Evolutionary conservation across 2,113 vertebrate genomes (phyloP).

Genomic region (Lepus timidus): DNA sequence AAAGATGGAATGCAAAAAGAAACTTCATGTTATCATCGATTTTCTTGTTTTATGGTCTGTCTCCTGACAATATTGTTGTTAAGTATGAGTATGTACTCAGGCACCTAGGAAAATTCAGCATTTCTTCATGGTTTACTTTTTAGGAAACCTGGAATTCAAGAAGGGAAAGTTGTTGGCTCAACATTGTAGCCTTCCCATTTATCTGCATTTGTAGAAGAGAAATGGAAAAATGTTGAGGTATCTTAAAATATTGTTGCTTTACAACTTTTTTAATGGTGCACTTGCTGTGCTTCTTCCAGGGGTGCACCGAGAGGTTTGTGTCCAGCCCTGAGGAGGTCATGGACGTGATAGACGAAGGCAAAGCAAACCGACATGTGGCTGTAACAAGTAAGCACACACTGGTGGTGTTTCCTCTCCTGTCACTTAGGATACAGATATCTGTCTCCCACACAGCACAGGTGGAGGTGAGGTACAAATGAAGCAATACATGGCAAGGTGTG

Average conservation of each 20-base stretch:
- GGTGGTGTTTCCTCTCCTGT: not conserved
- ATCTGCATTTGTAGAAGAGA: not conserved
- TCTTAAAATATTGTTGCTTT: slow-evolving; percentile 29
- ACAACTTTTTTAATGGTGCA: not conserved
- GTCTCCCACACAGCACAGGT: accelerated
- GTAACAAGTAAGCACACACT: slow-evolving; percentile 93
- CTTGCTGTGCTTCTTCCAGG: slow-evolving; percentile 85
- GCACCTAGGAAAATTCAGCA: not conserved
- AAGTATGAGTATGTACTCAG: not conserved
- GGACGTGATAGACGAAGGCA: slow-evolving; percentile 98
- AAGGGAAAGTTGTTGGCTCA: not conserved
- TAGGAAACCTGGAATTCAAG: slow-evolving; percentile 37
- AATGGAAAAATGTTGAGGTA: not conserved
- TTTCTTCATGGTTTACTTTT: slow-evolving; percentile 6
- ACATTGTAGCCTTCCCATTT: not conserved
- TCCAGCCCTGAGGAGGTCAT: slow-evolving; percentile 98
- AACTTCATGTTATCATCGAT: slow-evolving; percentile 15
- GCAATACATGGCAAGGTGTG: not conserved
- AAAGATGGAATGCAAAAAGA: not conserved
- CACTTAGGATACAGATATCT: not conserved
- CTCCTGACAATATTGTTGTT: not conserved
- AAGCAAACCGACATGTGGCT: slow-evolving; percentile 96
- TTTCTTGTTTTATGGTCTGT: slow-evolving; percentile 59
- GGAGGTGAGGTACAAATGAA: not conserved
- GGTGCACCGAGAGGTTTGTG: slow-evolving; percentile 97